phyloP scores from a whole-genome alignment of 2,113 vertebrate genomes.

The Etheostoma cragini region DNA sequence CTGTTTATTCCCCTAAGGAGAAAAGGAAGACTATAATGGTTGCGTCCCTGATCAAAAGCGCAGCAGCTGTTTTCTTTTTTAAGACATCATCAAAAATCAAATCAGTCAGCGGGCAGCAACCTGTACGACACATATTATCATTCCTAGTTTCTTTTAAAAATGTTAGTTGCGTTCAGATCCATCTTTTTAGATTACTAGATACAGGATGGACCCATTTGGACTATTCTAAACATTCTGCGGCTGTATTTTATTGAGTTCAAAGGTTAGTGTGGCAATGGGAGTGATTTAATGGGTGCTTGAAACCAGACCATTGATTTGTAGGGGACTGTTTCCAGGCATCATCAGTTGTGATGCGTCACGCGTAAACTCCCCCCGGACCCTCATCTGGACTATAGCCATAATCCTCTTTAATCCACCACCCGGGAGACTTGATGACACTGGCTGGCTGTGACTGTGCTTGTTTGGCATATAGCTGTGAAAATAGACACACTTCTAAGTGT shows the following conservation, averaged over 20 bases:
- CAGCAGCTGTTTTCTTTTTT: slow-evolving; percentile 2
- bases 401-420: slow-evolving; percentile 73
- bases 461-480: neutral
- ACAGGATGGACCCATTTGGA: neutral
- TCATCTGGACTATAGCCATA: slow-evolving; percentile 74
- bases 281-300: slow-evolving; percentile 37
- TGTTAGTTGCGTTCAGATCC: neutral
- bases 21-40: neutral
- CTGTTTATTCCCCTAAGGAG: slow-evolving; percentile 9
- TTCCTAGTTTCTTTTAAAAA: neutral
- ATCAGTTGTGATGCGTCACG: slow-evolving; percentile 63
- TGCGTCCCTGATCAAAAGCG: neutral
- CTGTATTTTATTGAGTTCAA: slow-evolving; percentile 37
- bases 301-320: slow-evolving; percentile 70
- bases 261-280: slow-evolving; percentile 49
- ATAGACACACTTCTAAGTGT: neutral
- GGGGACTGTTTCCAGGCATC: slow-evolving; percentile 74
- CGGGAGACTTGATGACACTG: slow-evolving; percentile 15
- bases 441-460: neutral
- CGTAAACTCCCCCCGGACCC: slow-evolving; percentile 34
- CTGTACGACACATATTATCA: neutral
- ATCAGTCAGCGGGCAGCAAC: neutral
- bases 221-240: neutral
- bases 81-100: too few species aligned
- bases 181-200: neutral